These are phyloP conservation scores for Cairina moschata DNA, from an alignment of 2,113 vertebrate species.

Conservation along the genomic window DNA sequence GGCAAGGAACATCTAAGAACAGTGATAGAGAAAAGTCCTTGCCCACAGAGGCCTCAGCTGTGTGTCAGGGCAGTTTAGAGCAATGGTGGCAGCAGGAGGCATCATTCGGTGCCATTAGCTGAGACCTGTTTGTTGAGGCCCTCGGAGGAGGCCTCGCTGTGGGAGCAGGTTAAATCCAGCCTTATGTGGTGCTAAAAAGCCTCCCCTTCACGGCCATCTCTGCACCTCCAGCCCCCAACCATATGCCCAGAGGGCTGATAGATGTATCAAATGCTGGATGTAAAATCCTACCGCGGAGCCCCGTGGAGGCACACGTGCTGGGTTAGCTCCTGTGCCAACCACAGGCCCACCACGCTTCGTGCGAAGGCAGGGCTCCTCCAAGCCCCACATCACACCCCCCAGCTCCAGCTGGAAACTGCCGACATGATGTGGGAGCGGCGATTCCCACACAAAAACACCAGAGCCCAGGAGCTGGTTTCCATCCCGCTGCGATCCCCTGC, in stretches of 20 bases:
- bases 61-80: neutral
- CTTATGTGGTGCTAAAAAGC: neutral
- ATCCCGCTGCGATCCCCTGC: neutral
- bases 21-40: neutral
- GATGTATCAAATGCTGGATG: neutral
- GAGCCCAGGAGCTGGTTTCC: neutral
- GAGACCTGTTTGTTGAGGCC: neutral
- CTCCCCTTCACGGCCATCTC: neutral
- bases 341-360: neutral
- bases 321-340: neutral
- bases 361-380: neutral
- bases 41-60: neutral
- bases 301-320: fast-evolving
- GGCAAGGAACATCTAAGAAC: neutral
- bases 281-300: neutral
- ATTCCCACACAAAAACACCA: neutral
- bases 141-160: neutral
- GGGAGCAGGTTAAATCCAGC: neutral
- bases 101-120: neutral
- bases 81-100: neutral
- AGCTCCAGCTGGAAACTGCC: neutral
- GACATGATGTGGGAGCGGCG: fast-evolving
- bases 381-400: neutral
- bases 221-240: neutral
- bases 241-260: neutral